Base-by-base conservation (phyloP, 2,888 invertebrate genomes). In the Drosophila conformis region DNA sequence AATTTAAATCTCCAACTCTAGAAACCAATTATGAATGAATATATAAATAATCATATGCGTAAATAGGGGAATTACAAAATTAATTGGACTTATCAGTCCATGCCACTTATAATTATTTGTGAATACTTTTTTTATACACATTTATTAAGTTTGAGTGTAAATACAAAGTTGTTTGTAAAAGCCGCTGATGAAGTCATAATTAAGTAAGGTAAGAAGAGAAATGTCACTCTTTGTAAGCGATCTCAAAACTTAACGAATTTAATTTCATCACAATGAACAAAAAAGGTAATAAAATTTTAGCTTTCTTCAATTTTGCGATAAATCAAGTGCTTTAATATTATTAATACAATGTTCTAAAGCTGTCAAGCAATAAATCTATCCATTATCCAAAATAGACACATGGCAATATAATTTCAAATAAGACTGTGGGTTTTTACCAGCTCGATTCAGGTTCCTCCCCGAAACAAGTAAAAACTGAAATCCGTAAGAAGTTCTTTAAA, bases 391-490 rank as follows among this genome's bases (percentile, higher is more conserved):
- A 21, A 36, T 6, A 8, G 2, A 54, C 18, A 18, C 36, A 60
- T 61, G 10, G 38, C 52, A 66, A 61, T 63, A 49, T 62, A 40
- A 64, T 58, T 54, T 64, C 57, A 48, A 27, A 48, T 35, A 8
- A 25, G 53, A 49, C 35, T 54, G 40, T 60, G 80, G 80, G 79
- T 61, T 74, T 72, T 79, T 74, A 21, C 73, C 79, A 65, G 10
- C 4, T 62, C 27, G 15, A 63, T 78, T 76, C 86, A 66, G 76
- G 86, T 86, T 79, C 36, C 10, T 3, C 10, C 29, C 11, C 27
- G 35, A 61, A n/a, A 15, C 15, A 25, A 25, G 15, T 25, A 21
- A 56, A 27, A 33, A 27, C 31, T 29, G 66, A 78, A 68, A 66
- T 48, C 27, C 21, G 51, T 40, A 56, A 49, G 42, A 59, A 68